A percentile compares a stretch with the other conserved stretches of the same genome.
Conservation (phyloP, 2,797 vertebrate genomes). For the Acrossocheilus wenchowensis region DNA sequence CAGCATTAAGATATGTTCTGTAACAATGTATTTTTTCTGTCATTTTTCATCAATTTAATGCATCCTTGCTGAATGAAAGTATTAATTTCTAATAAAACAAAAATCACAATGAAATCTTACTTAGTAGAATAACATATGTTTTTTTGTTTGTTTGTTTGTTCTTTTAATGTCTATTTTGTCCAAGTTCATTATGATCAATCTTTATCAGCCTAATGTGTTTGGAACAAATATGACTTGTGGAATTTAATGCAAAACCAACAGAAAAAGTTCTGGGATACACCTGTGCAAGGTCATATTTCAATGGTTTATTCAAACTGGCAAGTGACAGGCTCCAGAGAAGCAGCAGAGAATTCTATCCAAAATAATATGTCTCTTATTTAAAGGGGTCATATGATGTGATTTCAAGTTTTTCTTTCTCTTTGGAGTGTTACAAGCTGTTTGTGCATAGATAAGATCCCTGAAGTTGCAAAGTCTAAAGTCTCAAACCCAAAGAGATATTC, state of each 20-base stretch:
- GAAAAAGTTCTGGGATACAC: not conserved
- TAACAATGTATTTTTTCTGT: not conserved
- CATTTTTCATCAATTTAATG: not conserved
- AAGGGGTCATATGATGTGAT: too few species aligned
- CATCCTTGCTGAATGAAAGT: not conserved
- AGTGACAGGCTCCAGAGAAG: not conserved
- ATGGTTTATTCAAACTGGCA: not conserved
- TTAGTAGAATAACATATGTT: too few species aligned
- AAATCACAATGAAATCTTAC: not conserved
- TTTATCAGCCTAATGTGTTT: slow-evolving; percentile 25
- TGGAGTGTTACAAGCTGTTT: too few species aligned
- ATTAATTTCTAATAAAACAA: not conserved
- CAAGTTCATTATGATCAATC: not conserved
- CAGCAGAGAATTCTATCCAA: not conserved
- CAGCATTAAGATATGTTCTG: not conserved
- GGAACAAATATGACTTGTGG: slow-evolving; percentile 18
- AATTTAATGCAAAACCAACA: slow-evolving; percentile 3
- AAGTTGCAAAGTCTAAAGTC: too few species aligned
- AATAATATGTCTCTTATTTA: not conserved
- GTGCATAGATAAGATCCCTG: too few species aligned
- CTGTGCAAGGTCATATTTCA: slow-evolving; percentile 1
- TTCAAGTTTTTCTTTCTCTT: too few species aligned
- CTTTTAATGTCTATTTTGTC: not conserved
- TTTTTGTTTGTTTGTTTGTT: not conserved
- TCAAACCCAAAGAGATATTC: too few species aligned